These are phyloP conservation scores for Polydrusus pterygomalis DNA, from an alignment of 2,888 invertebrate species.

Conservation along the genomic window DNA sequence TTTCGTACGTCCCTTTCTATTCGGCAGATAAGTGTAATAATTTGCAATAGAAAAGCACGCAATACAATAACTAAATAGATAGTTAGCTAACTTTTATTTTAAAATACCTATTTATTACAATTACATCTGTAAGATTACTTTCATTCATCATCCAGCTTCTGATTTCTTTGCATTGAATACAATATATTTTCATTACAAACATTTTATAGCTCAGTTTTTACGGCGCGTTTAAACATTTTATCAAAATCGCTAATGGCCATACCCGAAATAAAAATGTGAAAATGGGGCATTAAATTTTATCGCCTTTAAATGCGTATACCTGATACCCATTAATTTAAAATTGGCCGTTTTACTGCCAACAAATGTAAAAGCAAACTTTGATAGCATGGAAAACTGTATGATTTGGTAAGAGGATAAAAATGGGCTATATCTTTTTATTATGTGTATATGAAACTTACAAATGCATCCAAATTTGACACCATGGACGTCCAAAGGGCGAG, in stretches of 20 bases:
- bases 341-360: slow-evolving; percentile 32
- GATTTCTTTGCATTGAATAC: background rate
- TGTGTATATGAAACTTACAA: too few species aligned
- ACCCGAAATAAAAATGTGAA: slow-evolving; percentile 27
- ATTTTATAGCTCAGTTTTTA: slow-evolving; percentile 1
- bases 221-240: slow-evolving; percentile 8
- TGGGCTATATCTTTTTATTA: background rate
- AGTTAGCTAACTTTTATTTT: too few species aligned
- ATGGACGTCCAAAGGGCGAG: too few species aligned
- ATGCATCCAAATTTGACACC: too few species aligned
- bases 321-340: slow-evolving; percentile 45
- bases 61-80: too few species aligned
- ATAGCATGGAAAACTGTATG: slow-evolving; percentile 9
- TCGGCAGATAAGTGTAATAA: too few species aligned
- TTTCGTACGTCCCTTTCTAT: too few species aligned
- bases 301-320: slow-evolving; percentile 40
- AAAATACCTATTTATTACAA: too few species aligned
- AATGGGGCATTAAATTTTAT: slow-evolving; percentile 34
- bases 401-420: background rate
- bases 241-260: slow-evolving; percentile 6
- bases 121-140: background rate
- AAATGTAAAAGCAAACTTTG: slow-evolving; percentile 27
- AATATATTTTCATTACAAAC: background rate
- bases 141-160: background rate
- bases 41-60: too few species aligned